Base-by-base conservation (phyloP, 1,140 invertebrate species). In the Drosophila arawakana region DNA sequence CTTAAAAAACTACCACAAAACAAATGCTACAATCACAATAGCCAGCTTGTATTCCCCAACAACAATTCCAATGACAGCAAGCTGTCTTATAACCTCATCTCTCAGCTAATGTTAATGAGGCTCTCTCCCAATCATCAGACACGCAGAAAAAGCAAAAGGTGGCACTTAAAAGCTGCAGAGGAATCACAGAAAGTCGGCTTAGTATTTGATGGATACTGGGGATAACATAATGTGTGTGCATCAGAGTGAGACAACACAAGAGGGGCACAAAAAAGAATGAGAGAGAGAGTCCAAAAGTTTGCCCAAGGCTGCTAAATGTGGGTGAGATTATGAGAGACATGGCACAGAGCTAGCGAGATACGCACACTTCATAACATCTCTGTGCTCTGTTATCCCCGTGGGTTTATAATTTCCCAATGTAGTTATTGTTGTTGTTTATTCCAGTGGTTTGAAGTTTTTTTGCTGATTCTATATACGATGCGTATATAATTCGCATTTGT, bases 401-500 rank as follows among this genome's bases (percentile, higher is more conserved):
- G 78, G 78, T 60, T 70, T 78, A 70, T 67, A 85, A 84, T 79
- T 79, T 78, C 43, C 21, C 68, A 49, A 62, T 74, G 71, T 52
- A 62, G 35, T 65, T 35, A 10, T 43, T 80, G 71, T 65, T 67
- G 39, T 58, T 70, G 47, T 76, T 57, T 58, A 61, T 73, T 70
- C 47, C 71, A 34, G 43, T 30, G 66, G 55, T 46, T 75, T 58
- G 39, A 39, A 52, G 47, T 55, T 39, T 55, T 60, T 25, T 30
- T 11, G 7, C 34, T 58, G 50, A 44, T 65, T 54, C 18, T 34
- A 52, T 13, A 10, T 15, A 60, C 57, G 15, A 60, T 43, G 15
- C 43, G 70, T 46, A 47, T 84, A 61, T 67, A 76, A 81, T 86
- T 85, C 71, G 73, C 82, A 81, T 78, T 81, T 76, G 75, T 73